Evolutionary conservation across 2,888 invertebrate genomes (phyloP).

Genomic region (Bembecia ichneumoniformis): DNA sequence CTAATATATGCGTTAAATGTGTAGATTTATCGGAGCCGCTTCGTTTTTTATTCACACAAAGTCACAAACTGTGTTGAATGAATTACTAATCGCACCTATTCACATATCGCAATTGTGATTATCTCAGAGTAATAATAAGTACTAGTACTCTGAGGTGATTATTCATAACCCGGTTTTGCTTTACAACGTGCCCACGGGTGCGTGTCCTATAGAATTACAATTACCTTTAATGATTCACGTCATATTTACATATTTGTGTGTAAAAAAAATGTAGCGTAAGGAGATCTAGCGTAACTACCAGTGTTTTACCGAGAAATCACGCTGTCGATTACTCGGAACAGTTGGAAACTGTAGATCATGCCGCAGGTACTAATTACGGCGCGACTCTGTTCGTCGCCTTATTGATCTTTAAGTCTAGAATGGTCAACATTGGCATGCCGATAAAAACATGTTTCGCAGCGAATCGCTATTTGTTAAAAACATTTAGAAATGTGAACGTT

Average conservation of each 20-base stretch:
- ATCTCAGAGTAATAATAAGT: too few species aligned
- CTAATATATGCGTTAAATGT: too few species aligned
- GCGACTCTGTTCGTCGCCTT: conserved; percentile 3
- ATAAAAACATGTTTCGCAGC: conserved; percentile 2
- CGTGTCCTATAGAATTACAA: conserved; percentile 15
- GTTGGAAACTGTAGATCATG: conserved; percentile 14
- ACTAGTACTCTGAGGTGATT: too few species aligned
- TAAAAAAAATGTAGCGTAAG: conserved; percentile 29
- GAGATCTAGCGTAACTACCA: background rate
- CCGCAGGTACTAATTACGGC: conserved; percentile 5
- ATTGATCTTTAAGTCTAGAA: background rate
- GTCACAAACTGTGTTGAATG: background rate
- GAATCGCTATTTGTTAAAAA: conserved; percentile 1
- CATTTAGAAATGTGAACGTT: conserved; percentile 1
- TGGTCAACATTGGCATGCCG: background rate
- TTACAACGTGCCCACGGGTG: background rate
- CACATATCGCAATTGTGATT: background rate
- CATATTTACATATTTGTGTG: conserved; percentile 33
- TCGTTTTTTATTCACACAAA: background rate
- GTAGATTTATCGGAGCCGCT: too few species aligned
- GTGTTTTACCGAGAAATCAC: conserved; percentile 24
- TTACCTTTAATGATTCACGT: conserved; percentile 41
- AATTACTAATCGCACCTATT: background rate
- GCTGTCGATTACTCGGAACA: conserved; percentile 21
- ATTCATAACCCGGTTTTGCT: background rate